Percentiles rank a stretch among this genome's conserved stretches.
Conservation (phyloP, 2,113 vertebrate species). For the Hippoglossus stenolepis region DNA sequence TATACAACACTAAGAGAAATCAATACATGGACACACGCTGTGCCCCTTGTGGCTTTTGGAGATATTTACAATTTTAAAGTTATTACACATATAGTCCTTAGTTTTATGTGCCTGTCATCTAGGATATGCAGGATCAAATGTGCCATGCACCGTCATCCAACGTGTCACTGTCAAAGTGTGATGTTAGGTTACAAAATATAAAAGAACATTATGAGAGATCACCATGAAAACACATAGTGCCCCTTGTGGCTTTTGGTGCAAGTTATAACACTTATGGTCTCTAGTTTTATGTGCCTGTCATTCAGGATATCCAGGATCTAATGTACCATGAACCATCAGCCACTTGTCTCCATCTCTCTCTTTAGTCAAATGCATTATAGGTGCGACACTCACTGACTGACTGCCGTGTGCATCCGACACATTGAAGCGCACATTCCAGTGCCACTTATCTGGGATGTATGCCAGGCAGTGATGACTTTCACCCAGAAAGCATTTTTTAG, state of each 20-base stretch:
- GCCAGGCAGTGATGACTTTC: conserved; percentile 26
- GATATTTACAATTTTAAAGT: background rate
- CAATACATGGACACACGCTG: background rate
- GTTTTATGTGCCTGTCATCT: too few species aligned
- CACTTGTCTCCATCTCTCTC: background rate
- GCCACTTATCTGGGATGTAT: conserved; percentile 1
- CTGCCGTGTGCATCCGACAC: background rate
- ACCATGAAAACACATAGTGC: background rate
- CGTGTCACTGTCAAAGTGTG: background rate
- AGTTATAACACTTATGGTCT: background rate
- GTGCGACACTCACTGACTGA: background rate
- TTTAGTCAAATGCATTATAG: background rate
- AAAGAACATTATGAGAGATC: background rate
- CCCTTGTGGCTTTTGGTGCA: background rate
- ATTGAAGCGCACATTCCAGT: conserved; percentile 22
- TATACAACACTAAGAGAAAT: background rate
- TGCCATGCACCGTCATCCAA: background rate
- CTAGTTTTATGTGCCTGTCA: background rate
- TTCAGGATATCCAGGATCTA: background rate
- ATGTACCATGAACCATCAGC: background rate
- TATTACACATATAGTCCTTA: background rate
- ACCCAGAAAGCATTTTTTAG: background rate
- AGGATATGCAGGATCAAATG: too few species aligned
- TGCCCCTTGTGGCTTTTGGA: background rate
- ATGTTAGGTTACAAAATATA: background rate